phyloP scores from a whole-genome alignment of 2,888 invertebrate species.

The Cheiracanthium punctorium region DNA sequence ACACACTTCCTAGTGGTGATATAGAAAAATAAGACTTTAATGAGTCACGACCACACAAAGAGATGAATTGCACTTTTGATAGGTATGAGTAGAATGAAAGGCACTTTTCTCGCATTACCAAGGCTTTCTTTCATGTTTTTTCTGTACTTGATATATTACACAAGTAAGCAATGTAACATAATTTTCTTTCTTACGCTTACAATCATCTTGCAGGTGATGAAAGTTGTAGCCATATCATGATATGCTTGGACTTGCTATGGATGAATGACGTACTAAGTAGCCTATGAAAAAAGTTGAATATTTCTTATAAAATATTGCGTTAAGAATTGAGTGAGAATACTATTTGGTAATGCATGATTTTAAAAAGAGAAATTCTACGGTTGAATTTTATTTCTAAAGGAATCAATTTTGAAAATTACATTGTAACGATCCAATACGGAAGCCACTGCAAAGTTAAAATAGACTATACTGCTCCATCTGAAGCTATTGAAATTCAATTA shows the following conservation, averaged over 20 bases:
- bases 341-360: too few species aligned
- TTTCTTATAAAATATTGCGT: too few species aligned
- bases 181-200: neutral
- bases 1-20: neutral
- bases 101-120: slow-evolving; percentile 29
- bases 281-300: neutral
- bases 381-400: too few species aligned
- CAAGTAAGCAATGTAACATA: neutral
- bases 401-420: too few species aligned
- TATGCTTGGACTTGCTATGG: slow-evolving; percentile 3
- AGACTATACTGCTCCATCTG: too few species aligned
- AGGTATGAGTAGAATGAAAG: slow-evolving; percentile 39
- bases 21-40: slow-evolving; percentile 42
- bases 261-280: neutral
- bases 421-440: too few species aligned
- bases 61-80: slow-evolving; percentile 47
- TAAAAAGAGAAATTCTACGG: too few species aligned
- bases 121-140: neutral
- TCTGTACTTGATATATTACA: slow-evolving; percentile 17
- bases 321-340: too few species aligned
- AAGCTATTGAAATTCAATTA: too few species aligned
- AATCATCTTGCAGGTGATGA: slow-evolving; percentile 21
- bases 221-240: slow-evolving; percentile 11
- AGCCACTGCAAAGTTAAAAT: too few species aligned
- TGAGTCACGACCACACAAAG: slow-evolving; percentile 55